phyloP scores from a whole-genome alignment of 2,888 invertebrate genomes.

The Drosophila greeni region DNA sequence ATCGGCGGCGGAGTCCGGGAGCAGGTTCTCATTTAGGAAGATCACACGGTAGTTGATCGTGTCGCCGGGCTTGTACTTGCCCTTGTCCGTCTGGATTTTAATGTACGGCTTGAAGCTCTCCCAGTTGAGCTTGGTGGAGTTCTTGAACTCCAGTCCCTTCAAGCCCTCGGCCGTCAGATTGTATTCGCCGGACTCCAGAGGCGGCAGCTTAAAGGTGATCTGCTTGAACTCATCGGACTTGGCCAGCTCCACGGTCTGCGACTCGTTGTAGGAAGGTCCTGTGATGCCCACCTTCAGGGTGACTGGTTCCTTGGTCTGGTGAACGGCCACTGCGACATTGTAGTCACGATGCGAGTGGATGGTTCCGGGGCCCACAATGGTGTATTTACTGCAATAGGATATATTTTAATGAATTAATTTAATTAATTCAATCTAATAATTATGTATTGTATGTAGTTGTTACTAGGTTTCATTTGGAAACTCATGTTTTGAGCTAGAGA shows the following conservation, averaged over 20 bases:
- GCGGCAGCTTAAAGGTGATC: slow-evolving; percentile 66
- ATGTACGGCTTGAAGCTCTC: slow-evolving; percentile 79
- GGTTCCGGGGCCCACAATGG: slow-evolving; percentile 88
- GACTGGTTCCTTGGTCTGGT: slow-evolving; percentile 71
- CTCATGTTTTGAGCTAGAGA: neutral
- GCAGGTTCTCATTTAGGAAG: slow-evolving; percentile 84
- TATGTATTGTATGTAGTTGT: neutral
- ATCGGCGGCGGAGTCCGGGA: slow-evolving; percentile 83
- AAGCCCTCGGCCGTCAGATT: slow-evolving; percentile 86
- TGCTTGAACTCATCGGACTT: slow-evolving; percentile 60
- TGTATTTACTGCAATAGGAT: slow-evolving; percentile 80
- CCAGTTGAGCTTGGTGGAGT: slow-evolving; percentile 86
- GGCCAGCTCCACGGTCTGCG: slow-evolving; percentile 60
- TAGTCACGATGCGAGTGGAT: slow-evolving; percentile 90
- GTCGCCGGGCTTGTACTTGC: slow-evolving; percentile 92
- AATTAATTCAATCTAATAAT: neutral
- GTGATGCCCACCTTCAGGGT: slow-evolving; percentile 70
- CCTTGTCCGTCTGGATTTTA: slow-evolving; percentile 94
- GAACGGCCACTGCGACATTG: slow-evolving; percentile 86
- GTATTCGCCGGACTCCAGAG: slow-evolving; percentile 82
- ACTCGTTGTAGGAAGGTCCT: slow-evolving; percentile 69
- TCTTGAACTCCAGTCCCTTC: slow-evolving; percentile 85
- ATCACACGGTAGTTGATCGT: slow-evolving; percentile 84
- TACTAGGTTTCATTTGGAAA: neutral
- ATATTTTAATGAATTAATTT: neutral